Conservation (phyloP, 2,888 invertebrate genomes). For the Matsumyia berberina region DNA sequence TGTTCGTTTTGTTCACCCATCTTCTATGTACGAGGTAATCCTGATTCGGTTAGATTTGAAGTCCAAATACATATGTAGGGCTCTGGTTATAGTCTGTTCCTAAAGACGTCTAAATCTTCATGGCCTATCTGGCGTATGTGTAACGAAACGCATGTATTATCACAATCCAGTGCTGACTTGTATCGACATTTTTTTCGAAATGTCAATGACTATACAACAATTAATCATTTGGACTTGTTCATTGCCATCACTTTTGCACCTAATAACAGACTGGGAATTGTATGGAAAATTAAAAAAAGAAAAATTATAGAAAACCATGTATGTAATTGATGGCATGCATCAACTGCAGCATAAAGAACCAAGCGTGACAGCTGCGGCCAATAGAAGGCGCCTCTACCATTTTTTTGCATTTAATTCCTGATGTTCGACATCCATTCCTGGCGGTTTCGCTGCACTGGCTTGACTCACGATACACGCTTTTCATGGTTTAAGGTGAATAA, state of each 20-base stretch:
- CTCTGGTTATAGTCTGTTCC: too few species aligned
- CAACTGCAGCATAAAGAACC: slow-evolving; percentile 44
- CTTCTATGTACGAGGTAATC: too few species aligned
- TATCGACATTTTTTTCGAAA: too few species aligned
- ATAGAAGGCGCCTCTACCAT: slow-evolving; percentile 41
- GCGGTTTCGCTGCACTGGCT: slow-evolving; percentile 33
- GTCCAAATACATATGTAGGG: too few species aligned
- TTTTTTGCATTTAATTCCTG: slow-evolving; percentile 44
- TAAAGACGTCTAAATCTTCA: too few species aligned
- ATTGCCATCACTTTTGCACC: slow-evolving; percentile 57
- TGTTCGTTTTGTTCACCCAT: too few species aligned
- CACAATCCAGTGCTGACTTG: too few species aligned
- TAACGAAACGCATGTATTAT: too few species aligned
- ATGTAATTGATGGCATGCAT: slow-evolving; percentile 52
- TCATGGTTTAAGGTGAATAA: slow-evolving; percentile 38
- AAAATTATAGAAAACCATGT: slow-evolving; percentile 39
- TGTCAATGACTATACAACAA: slow-evolving; percentile 64
- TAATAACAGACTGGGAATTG: slow-evolving; percentile 35
- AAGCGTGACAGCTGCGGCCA: slow-evolving; percentile 46
- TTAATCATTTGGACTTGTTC: slow-evolving; percentile 51
- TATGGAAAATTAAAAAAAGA: too few species aligned
- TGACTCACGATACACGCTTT: slow-evolving; percentile 52
- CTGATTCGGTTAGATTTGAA: too few species aligned
- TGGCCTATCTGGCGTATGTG: slow-evolving; percentile 35
- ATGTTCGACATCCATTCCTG: slow-evolving; percentile 51